Evolutionary conservation across 2,113 vertebrate species (phyloP), one percentile per base, ranked within the genome.

Genomic region (Puntigrus tetrazona): DNA sequence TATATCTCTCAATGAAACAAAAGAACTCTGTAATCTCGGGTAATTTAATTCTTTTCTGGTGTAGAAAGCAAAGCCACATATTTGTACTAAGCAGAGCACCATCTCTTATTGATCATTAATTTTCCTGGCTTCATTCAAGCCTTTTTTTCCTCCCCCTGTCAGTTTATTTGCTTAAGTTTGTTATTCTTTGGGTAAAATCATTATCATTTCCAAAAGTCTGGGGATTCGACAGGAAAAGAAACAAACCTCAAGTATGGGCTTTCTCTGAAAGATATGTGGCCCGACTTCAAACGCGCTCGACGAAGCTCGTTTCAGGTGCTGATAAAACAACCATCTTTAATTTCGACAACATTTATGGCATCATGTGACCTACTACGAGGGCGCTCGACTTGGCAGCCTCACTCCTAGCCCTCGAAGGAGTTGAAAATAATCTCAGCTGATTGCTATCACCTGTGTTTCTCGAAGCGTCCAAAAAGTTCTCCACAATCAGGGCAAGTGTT

Each of bases 1-100:
- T 89, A 90, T 91, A 90, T 90, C 87, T 91, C 89, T 92, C 90
- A 91, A 63, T 92, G 91, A 91, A 89, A 91, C 86, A 74, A 92
- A 92, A 92, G 89, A 90, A 90, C 77, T 85, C 86, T 84, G 41
- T 92, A 87, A 91, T 90, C 90, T 91, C 87, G 77, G 82, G 83
- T 91, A 90, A 91, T 91, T 87, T 72, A 76, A 57, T 57, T 82
- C 81, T 52, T 73, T 87, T 86, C 47, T 80, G 79, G 84, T 84
- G 69, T 67, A 69, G 77, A 84, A 55, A 73, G 34, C 81, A 61
- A 50, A 88, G 74, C 78, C 78, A 84, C 88, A 91, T 89, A 90
- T 92, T 90, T 90, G 87, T 82, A 61, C 73, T 69, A 88, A 55
- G 81, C 84, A 57, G 61, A 70, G 50, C 52, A 76, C 76, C 73